Evolutionary conservation across 2,113 vertebrate species (phyloP).

Genomic region (Noturus placidus): DNA sequence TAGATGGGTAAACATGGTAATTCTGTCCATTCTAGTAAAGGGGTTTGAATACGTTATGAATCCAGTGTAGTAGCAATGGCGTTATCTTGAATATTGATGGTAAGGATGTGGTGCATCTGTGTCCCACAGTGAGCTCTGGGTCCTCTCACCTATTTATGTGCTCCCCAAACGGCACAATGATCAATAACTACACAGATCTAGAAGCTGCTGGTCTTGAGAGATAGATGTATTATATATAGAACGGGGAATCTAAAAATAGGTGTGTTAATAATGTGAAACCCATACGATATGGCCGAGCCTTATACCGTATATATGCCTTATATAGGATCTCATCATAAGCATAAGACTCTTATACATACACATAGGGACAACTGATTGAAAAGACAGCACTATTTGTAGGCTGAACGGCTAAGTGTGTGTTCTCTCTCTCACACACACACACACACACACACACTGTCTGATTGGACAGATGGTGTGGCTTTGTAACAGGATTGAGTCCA

Average conservation of each 20-base stretch:
- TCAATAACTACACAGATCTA: not conserved
- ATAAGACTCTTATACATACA: not conserved
- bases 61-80: not conserved
- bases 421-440: not conserved
- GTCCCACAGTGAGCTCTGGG: not conserved
- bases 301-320: not conserved
- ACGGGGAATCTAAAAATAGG: not conserved
- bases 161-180: not conserved
- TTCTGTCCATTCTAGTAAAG: no score
- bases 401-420: not conserved
- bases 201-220: not conserved
- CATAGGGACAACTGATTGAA: not conserved
- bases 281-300: not conserved
- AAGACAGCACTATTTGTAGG: not conserved
- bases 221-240: not conserved
- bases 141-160: not conserved
- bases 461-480: constrained; percentile 3
- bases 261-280: not conserved
- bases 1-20: no score
- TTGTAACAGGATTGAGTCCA: not conserved
- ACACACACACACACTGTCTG: not conserved
- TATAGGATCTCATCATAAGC: not conserved
- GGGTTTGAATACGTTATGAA: no score
- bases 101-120: not conserved
- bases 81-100: not conserved